These are phyloP conservation scores for Dermochelys coriacea DNA, from an alignment of 2,797 vertebrate species.

Conservation along the genomic window DNA sequence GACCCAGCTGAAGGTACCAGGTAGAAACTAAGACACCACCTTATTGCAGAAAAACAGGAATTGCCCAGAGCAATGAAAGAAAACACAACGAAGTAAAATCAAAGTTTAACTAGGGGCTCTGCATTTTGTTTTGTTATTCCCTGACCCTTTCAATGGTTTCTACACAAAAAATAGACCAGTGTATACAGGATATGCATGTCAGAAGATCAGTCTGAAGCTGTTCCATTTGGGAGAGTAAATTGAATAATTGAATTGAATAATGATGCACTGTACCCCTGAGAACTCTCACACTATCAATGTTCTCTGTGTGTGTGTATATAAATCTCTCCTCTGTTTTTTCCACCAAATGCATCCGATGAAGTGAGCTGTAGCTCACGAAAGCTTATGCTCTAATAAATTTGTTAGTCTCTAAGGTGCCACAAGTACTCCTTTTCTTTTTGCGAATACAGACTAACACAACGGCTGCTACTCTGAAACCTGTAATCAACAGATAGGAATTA, in stretches of 20 bases:
- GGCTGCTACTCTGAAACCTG: no score
- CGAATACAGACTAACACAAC: no score
- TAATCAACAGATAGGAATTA: background rate
- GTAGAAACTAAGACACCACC: conserved; percentile 46
- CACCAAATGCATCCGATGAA: no score
- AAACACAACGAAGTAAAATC: conserved; percentile 30
- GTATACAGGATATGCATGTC: background rate
- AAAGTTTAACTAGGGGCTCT: conserved; percentile 29
- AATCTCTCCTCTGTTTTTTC: no score
- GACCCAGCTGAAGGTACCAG: background rate
- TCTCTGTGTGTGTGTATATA: no score
- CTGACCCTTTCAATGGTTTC: conserved; percentile 20
- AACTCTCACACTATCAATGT: background rate
- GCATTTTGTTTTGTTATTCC: conserved; percentile 30
- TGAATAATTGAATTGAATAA: background rate
- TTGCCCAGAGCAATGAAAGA: conserved; percentile 66
- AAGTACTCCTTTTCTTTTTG: no score
- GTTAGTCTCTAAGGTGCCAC: no score
- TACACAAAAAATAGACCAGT: conserved; percentile 20
- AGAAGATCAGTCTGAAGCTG: background rate
- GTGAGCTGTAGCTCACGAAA: no score
- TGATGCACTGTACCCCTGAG: background rate
- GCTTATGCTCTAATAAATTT: no score
- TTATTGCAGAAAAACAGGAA: conserved; percentile 63
- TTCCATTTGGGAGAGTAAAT: background rate